Base-by-base conservation (phyloP, 1,140 invertebrate species). In the Yoshiicerus persimilis region DNA sequence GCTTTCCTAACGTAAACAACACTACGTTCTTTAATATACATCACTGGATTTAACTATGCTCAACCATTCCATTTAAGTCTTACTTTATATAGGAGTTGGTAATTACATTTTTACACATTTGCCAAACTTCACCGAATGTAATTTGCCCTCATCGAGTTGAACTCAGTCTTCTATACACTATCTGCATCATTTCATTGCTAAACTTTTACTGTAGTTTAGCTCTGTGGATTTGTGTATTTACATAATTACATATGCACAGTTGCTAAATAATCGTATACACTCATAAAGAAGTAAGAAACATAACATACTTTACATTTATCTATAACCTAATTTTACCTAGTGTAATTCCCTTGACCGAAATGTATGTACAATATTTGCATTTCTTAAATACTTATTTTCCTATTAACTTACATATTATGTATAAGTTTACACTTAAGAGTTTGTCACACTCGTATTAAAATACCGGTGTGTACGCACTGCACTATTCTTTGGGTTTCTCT, bases 351-450 rank as follows among this genome's bases (percentile, higher is more conserved):
- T n/a, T n/a, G n/a, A n/a, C n/a, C n/a, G n/a, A n/a, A n/a, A n/a
- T 8, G 39, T 47, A 47, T 47, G 9, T 47, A 47, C n/a, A n/a
- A n/a, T n/a, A n/a, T n/a, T n/a, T n/a, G n/a, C n/a, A n/a, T n/a
- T n/a, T n/a, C n/a, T n/a, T n/a, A 47, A 16, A 47, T 4, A 47
- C 11, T 47, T 66, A 66, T 66, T 66, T 25, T 66, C 4, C 5
- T 66, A 66, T 9, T 66, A 13, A n/a, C n/a, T n/a, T n/a, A n/a
- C n/a, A n/a, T 64, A 36, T n/a, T 80, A 80, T 80, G 32, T 80
- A 80, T 80, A 80, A 80, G 75, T 80, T 30, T 80, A 80, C 75
- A 80, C 75, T 80, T 80, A 80, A 80, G 75, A 80, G 75, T 80
- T 80, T 80, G 75, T 80, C 75, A 80, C 75, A 80, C 75, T 70